Base-by-base conservation (phyloP, 2,113 vertebrate genomes). In the Pheucticus melanocephalus region DNA sequence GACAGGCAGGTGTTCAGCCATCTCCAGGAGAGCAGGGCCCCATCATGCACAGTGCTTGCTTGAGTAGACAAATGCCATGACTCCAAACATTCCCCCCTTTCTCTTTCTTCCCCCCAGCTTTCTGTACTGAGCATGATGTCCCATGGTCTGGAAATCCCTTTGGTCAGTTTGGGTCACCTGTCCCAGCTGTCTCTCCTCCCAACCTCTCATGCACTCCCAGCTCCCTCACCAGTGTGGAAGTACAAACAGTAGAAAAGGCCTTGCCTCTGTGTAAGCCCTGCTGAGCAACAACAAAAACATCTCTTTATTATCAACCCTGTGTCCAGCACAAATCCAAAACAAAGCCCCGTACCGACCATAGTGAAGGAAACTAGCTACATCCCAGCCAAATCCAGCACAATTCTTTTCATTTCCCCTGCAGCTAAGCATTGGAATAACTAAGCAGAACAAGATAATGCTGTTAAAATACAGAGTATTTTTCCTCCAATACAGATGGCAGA, bases 171-270 rank as follows among this genome's bases (percentile, higher is more conserved):
- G 35, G 6, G 31, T 57, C 59, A 57, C 50, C 31, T 73, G 42
- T 57, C 27, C 42, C 51, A 48, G 60, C 44, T 44, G 57, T 56
- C 24, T 16, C 42, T 57, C 31, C 22, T 88, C 59, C 42, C 42
- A 50, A 0, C 11, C 30, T 48, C 21, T 2, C 5, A 2, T 1
- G n/a, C 3, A 61, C 6, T 1, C 3, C 12, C n/a, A 71, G 3
- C 24, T 40, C 3, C 31, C 30, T 48, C 11, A 8, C 35, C 48
- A 48, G 8, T 0, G 0, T 48, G 48, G 30, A 2, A 42, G 8
- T 0, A 35, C 11, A 17, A 42, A 35, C 1, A 72, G 24, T 14
- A 80, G 57, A 31, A 42, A 72, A 72, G 31, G 35, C 25, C 25
- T 57, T 33, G 44, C 59, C 1, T 80, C 50, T 50, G 31, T 50